phyloP scores from a whole-genome alignment of 2,113 vertebrate species.

The Brevimyrus niger region DNA sequence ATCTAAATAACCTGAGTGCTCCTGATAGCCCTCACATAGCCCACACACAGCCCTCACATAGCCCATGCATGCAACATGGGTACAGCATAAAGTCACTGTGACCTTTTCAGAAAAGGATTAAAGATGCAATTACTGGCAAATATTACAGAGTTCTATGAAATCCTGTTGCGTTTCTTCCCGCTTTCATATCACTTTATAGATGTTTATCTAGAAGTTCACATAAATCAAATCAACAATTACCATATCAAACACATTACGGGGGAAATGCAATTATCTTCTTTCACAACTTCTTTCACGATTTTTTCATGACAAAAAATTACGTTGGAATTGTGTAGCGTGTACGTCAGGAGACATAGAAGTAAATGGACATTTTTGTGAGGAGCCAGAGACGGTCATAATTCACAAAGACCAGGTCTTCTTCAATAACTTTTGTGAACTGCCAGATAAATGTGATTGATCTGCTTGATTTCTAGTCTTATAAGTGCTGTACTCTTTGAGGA shows the following conservation, averaged over 20 bases:
- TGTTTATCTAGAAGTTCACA: constrained; percentile 13
- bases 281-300: no score
- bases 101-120: background rate
- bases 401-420: constrained; percentile 24
- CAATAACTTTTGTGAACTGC: constrained; percentile 42
- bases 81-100: background rate
- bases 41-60: background rate
- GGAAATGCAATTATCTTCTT: background rate
- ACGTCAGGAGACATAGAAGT: background rate
- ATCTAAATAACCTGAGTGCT: background rate
- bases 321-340: background rate
- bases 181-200: background rate
- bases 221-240: constrained; percentile 5
- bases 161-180: background rate
- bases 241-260: constrained; percentile 4
- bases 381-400: constrained; percentile 35
- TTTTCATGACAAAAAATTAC: background rate
- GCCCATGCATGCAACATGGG: background rate
- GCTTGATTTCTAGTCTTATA: background rate
- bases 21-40: background rate
- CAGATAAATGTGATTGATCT: constrained; percentile 39
- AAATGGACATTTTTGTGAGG: constrained; percentile 16
- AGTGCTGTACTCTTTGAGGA: constrained; percentile 42
- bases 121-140: background rate
- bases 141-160: constrained; percentile 4